Percentiles rank a stretch among this genome's conserved stretches.
Conservation (phyloP, 1,140 invertebrate genomes). For the Manduca sexta region DNA sequence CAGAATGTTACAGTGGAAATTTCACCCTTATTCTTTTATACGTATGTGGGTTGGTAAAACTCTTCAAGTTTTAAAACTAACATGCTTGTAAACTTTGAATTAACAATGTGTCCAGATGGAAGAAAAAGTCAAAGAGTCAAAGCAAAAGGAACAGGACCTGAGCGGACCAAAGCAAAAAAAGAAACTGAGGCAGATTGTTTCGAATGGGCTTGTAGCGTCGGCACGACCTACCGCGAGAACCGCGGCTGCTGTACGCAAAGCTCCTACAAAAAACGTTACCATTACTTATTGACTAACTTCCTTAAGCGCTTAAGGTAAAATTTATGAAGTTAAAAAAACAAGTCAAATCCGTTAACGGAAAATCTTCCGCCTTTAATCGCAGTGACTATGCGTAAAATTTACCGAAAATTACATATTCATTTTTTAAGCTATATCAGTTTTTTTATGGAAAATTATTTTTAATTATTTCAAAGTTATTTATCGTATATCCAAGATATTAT, state of each 20-base stretch:
- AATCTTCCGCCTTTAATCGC: too few species aligned
- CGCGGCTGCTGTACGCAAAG: slow-evolving; percentile 10
- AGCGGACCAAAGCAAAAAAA: slow-evolving; percentile 25
- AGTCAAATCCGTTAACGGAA: too few species aligned
- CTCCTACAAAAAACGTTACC: slow-evolving; percentile 1
- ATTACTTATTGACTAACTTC: neutral
- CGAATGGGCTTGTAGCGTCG: slow-evolving; percentile 44
- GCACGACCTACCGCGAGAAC: slow-evolving; percentile 35
- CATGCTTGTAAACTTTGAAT: too few species aligned
- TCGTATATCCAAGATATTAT: too few species aligned
- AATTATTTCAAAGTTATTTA: too few species aligned
- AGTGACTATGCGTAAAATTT: too few species aligned
- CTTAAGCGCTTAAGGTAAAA: neutral
- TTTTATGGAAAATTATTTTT: too few species aligned
- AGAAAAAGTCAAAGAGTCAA: slow-evolving; percentile 18
- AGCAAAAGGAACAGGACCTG: slow-evolving; percentile 20
- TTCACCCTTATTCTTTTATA: too few species aligned
- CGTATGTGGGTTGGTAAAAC: neutral
- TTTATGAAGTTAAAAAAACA: too few species aligned
- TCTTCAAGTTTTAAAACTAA: neutral
- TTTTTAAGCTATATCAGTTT: too few species aligned
- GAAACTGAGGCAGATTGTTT: slow-evolving; percentile 40
- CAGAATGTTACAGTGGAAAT: neutral
- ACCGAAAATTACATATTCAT: too few species aligned
- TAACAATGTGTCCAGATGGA: slow-evolving; percentile 13